A percentile compares a stretch with the other conserved stretches of the same genome.
phyloP scores from a whole-genome alignment of 2,888 invertebrate species.

The Gerris lacustris region DNA sequence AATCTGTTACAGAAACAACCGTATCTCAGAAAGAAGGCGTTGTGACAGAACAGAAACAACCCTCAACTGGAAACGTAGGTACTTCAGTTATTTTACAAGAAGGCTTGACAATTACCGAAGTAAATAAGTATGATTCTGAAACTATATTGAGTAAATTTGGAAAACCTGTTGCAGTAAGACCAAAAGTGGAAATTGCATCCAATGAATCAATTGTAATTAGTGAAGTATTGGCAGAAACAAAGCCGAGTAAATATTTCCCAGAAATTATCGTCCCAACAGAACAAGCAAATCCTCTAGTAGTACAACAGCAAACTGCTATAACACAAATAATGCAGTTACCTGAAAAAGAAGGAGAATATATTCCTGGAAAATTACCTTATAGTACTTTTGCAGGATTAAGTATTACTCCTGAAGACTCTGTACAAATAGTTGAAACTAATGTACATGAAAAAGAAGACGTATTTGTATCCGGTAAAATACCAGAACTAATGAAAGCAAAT shows the following conservation, averaged over 20 bases:
- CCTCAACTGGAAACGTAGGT: constrained; percentile 44
- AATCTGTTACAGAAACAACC: constrained; percentile 50
- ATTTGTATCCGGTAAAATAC: constrained; percentile 39
- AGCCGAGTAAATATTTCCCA: constrained; percentile 64
- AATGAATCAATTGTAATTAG: constrained; percentile 52
- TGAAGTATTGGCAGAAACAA: constrained; percentile 55
- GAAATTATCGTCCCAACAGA: constrained; percentile 68
- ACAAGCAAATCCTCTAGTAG: constrained; percentile 52
- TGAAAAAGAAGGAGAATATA: constrained; percentile 54
- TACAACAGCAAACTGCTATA: constrained; percentile 49
- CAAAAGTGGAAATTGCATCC: constrained; percentile 50
- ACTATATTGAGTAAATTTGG: constrained; percentile 41
- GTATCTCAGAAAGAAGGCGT: constrained; percentile 49
- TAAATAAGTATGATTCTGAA: constrained; percentile 50
- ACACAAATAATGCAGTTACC: constrained; percentile 53
- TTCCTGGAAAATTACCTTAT: constrained; percentile 47
- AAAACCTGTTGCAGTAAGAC: constrained; percentile 42
- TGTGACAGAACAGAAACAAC: constrained; percentile 40
- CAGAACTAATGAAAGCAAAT: constrained; percentile 40
- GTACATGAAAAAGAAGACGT: constrained; percentile 54
- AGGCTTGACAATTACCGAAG: constrained; percentile 52
- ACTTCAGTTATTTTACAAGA: constrained; percentile 48
- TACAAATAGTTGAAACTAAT: constrained; percentile 45
- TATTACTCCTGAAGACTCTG: constrained; percentile 48
- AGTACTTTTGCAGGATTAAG: constrained; percentile 48